These are phyloP conservation scores for Schizothorax lantsangensis DNA, from an alignment of 2,797 vertebrate species.

Conservation along the genomic window DNA sequence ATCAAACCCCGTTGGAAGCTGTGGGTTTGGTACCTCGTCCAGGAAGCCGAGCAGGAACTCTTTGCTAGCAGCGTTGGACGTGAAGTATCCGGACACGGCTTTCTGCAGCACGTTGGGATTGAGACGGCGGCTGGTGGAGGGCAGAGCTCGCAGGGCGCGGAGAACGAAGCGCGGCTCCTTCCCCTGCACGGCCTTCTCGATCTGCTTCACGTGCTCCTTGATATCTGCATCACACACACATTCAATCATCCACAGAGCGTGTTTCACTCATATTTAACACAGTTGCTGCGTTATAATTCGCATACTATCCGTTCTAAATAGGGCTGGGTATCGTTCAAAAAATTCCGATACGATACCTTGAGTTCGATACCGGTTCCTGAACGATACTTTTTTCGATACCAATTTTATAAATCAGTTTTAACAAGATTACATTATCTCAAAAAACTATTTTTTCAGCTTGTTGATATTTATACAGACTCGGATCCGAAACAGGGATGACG, in stretches of 20 bases:
- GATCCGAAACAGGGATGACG: no score
- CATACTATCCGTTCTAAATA: no score
- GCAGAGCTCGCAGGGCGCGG: slow-evolving; percentile 88
- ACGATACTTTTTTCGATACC: no score
- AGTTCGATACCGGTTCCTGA: no score
- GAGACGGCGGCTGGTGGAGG: slow-evolving; percentile 92
- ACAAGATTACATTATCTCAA: no score
- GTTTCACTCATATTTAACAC: no score
- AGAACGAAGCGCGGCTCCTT: slow-evolving; percentile 96
- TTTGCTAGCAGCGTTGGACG: slow-evolving; percentile 82
- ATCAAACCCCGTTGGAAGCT: not conserved
- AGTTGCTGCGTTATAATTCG: no score
- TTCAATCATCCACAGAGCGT: not conserved
- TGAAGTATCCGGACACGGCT: slow-evolving; percentile 90
- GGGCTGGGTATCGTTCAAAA: no score
- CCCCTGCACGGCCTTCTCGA: slow-evolving; percentile 93
- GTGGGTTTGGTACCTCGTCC: slow-evolving; percentile 83
- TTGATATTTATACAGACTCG: no score
- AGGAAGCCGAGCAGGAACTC: slow-evolving; percentile 91
- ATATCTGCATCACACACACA: slow-evolving; percentile 79
- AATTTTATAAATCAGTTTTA: no score
- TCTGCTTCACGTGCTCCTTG: slow-evolving; percentile 94
- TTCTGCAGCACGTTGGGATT: slow-evolving; percentile 93
- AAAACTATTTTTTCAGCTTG: no score
- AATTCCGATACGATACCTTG: no score